Base-by-base conservation (phyloP, 2,888 invertebrate species). In the Odontomyia ornata region DNA sequence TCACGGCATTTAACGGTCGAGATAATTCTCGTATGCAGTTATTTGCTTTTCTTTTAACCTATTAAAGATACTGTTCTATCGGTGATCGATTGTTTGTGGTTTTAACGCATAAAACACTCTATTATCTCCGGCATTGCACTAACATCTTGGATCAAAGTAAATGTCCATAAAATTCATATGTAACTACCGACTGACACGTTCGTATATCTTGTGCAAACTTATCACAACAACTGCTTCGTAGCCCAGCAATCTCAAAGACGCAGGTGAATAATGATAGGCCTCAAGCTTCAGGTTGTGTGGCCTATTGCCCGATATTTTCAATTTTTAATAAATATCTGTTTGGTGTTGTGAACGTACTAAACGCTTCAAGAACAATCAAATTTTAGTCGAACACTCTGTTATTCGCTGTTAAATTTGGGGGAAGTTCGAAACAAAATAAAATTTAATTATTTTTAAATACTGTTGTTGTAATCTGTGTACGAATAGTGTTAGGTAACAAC, bases 1-100 rank as follows among this genome's bases (percentile, higher is more conserved):
- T 60, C 73, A 73, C 73, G 60, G 57, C 73, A 60, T 73, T 30
- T 73, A 57, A 73, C 73, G 73, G 73, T 73, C 73, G 73, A 73
- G 60, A 36, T 73, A 36, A 60, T 73, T 73, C 73, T 60, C 57
- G 21, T 28, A 25, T 60, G 73, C 73, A 57, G 73, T 73, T 73
- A 73, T 43, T 23, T 60, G 15, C 21, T 60, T 57, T 73, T 73
- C 23, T 73, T 30, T n/a, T 30, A 15, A 15, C 57, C 25, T 57
- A 23, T 9, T 11, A 47, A 36, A 23, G 23, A 57, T 36, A 60
- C 73, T 73, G 73, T 73, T 73, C 11, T 27, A 73, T 60, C 36
- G 36, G 73, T 57, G 60, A 73, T 73, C 73, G 36, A 73, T 73
- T 73, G 60, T 73, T 36, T 57, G 73, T 57, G 71, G 56, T 52